These are phyloP conservation scores for Platorchestia sp. DNA, from an alignment of 1,140 invertebrate genomes.

Conservation along the genomic window DNA sequence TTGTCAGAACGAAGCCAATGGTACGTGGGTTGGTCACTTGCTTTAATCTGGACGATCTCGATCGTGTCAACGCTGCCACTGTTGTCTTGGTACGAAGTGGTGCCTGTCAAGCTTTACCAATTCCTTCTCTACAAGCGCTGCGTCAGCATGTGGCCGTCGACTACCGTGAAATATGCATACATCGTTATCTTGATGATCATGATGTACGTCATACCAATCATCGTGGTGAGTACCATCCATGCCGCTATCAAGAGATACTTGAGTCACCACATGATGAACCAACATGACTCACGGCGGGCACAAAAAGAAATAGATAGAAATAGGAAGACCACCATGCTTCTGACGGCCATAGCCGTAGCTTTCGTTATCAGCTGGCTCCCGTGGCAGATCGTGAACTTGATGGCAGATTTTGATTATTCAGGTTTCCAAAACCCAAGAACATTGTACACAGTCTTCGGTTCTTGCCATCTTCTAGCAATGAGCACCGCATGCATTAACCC, in stretches of 20 bases:
- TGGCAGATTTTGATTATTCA: constrained; percentile 68
- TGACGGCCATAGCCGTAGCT: constrained; percentile 72
- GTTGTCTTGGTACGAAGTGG: constrained; percentile 73
- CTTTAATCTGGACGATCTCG: constrained; percentile 73
- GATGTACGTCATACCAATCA: constrained; percentile 75
- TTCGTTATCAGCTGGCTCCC: constrained; percentile 75
- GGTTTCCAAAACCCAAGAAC: constrained; percentile 67
- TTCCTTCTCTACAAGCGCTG: constrained; percentile 71
- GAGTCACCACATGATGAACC: constrained; percentile 67
- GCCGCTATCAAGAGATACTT: constrained; percentile 73
- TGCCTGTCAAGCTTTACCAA: constrained; percentile 70
- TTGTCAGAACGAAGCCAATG: constrained; percentile 60
- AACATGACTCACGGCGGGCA: constrained; percentile 68
- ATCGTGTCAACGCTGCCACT: constrained; percentile 71
- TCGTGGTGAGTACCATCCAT: constrained; percentile 74
- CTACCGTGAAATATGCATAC: constrained; percentile 72
- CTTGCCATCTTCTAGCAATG: constrained; percentile 75
- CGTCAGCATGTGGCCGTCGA: constrained; percentile 72
- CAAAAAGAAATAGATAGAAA: constrained; percentile 73
- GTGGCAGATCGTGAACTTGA: constrained; percentile 74
- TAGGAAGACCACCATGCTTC: constrained; percentile 73
- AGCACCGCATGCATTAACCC: constrained; percentile 75
- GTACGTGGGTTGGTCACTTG: constrained; percentile 64
- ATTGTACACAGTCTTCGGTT: constrained; percentile 74
- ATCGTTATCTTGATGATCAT: constrained; percentile 74